Percentiles rank a stretch among this genome's conserved stretches.
Evolutionary conservation across 1,140 invertebrate species (phyloP).

Genomic region (Apis cerana): DNA sequence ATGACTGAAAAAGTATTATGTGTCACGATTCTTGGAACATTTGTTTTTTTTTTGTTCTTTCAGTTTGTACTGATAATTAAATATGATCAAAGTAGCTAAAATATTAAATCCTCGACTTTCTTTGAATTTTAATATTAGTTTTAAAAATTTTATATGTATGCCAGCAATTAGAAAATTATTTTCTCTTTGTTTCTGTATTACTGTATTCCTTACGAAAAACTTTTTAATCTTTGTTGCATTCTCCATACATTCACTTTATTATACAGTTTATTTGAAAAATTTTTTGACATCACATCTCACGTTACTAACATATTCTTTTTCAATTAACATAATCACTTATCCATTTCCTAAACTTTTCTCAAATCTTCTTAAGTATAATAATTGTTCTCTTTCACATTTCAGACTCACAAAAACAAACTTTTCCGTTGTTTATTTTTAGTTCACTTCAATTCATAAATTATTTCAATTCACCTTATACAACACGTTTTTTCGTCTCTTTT

Average conservation of each 20-base stretch:
- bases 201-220: not conserved
- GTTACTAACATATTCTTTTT: not conserved
- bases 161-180: conserved; percentile 11
- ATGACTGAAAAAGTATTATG: not conserved
- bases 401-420: not conserved
- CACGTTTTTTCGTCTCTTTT: not conserved
- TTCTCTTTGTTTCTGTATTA: not conserved
- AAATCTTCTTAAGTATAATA: not conserved
- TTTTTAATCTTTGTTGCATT: not conserved
- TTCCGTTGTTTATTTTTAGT: not conserved
- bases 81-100: conserved; percentile 2
- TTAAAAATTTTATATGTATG: not conserved
- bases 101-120: not conserved
- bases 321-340: too few species aligned
- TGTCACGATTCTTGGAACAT: not conserved
- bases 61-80: not conserved
- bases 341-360: not conserved
- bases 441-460: not conserved
- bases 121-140: conserved; percentile 7
- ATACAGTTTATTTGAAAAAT: not conserved
- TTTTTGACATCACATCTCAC: not conserved
- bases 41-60: not conserved
- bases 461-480: not conserved
- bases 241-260: not conserved
- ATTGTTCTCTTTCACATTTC: not conserved